Evolutionary conservation across 1,140 invertebrate genomes (phyloP).

Genomic region (Asbolus verrucosus): DNA sequence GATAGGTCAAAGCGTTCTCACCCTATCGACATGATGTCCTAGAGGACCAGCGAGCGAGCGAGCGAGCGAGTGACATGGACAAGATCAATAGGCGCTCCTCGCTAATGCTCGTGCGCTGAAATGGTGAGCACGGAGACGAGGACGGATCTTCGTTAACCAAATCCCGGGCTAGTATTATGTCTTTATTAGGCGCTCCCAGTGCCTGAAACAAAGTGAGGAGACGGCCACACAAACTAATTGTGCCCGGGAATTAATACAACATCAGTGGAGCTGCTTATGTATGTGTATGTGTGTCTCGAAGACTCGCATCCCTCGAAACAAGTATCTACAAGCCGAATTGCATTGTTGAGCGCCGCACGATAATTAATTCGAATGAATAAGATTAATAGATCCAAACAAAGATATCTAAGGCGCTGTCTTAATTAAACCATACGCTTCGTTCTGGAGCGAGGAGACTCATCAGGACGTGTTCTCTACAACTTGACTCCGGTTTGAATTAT

Average conservation of each 20-base stretch:
- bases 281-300: not conserved
- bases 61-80: no score
- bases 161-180: slow-evolving; percentile 5
- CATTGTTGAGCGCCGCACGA: slow-evolving; percentile 48
- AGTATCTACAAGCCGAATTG: slow-evolving; percentile 40
- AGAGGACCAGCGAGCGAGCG: no score
- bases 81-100: no score
- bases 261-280: slow-evolving; percentile 44
- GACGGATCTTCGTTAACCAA: slow-evolving; percentile 15
- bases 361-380: slow-evolving; percentile 57
- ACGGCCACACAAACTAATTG: slow-evolving; percentile 24
- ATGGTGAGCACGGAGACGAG: slow-evolving; percentile 7
- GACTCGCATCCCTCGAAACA: slow-evolving; percentile 24
- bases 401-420: slow-evolving; percentile 53
- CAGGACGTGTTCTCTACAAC: slow-evolving; percentile 36
- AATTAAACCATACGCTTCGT: slow-evolving; percentile 51
- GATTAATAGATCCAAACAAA: slow-evolving; percentile 56
- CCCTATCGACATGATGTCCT: no score
- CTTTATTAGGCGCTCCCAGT: slow-evolving; percentile 4
- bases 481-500: slow-evolving; percentile 37
- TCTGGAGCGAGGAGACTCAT: slow-evolving; percentile 9
- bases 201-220: not conserved
- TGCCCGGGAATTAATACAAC: slow-evolving; percentile 19
- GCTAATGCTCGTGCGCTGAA: no score
- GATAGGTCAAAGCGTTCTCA: no score